These are phyloP conservation scores for Myotis myotis DNA, from an alignment of 2,797 vertebrate species.

Conservation along the genomic window DNA sequence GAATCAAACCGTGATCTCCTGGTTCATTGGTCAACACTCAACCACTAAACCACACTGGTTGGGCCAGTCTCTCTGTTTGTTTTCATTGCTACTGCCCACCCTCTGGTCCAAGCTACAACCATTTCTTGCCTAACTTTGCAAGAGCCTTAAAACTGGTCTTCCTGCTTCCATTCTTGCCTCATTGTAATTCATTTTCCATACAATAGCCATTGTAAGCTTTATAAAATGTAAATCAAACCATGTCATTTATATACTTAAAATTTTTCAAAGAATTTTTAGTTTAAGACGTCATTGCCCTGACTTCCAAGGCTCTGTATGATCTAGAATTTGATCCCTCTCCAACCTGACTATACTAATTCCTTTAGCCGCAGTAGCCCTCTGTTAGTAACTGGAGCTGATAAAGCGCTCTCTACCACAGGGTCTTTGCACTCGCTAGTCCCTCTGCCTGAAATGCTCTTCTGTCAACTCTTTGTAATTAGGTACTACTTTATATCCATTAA, in stretches of 20 bases:
- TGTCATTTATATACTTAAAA: neutral
- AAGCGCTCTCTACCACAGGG: neutral
- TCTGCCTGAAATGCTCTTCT: neutral
- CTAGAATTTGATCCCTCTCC: neutral
- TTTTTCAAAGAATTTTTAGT: neutral
- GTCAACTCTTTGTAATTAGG: neutral
- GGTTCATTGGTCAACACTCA: neutral
- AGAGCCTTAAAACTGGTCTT: neutral
- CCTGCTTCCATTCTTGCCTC: neutral
- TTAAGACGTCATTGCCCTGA: neutral
- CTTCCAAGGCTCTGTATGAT: neutral
- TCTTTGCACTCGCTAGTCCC: neutral
- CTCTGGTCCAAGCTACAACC: neutral
- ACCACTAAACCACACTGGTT: neutral
- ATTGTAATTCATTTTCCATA: neutral
- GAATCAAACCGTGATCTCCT: neutral
- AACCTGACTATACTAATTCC: neutral
- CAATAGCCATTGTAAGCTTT: neutral
- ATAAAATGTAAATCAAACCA: neutral
- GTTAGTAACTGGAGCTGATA: neutral
- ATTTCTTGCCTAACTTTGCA: neutral
- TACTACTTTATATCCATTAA: too few species aligned
- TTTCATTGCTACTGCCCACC: neutral
- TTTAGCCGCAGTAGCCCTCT: neutral
- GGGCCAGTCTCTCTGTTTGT: neutral